Percentiles rank a stretch among this genome's conserved stretches.
These are phyloP conservation scores for Psammodynastes pulverulentus DNA, from an alignment of 2,113 vertebrate genomes.

Conservation along the genomic window DNA sequence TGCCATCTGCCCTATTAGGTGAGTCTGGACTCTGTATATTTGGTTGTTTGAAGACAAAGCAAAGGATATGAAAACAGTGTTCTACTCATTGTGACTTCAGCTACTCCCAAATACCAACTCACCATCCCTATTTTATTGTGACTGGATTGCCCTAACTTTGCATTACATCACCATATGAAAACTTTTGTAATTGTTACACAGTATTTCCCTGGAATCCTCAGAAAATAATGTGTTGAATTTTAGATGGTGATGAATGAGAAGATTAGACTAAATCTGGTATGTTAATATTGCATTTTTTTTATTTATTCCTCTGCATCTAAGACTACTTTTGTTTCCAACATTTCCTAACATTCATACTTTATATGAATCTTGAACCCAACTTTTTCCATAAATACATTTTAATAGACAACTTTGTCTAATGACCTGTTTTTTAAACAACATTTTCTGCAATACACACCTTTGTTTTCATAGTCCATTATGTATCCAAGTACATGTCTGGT, in stretches of 20 bases:
- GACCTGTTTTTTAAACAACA: background rate
- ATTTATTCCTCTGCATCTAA: background rate
- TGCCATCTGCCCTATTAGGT: background rate
- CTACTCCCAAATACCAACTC: background rate
- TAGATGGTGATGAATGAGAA: background rate
- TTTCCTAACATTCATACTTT: background rate
- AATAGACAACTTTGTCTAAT: background rate
- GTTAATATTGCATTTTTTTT: background rate
- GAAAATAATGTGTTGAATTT: background rate
- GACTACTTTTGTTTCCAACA: background rate
- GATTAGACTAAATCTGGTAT: background rate
- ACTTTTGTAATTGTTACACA: background rate
- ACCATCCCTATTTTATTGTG: background rate
- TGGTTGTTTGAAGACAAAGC: background rate
- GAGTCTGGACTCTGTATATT: background rate
- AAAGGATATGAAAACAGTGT: background rate
- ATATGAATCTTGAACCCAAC: background rate
- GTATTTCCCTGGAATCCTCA: background rate
- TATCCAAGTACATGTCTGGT: background rate
- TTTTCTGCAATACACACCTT: background rate
- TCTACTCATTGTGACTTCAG: background rate
- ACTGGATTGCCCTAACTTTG: background rate
- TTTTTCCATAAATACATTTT: background rate
- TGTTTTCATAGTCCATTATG: background rate
- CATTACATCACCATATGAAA: background rate